Base-by-base conservation (phyloP, 30 jellyfish, hydroid and myxozoan genomes). In the Chrysaora quinquecirrha region DNA sequence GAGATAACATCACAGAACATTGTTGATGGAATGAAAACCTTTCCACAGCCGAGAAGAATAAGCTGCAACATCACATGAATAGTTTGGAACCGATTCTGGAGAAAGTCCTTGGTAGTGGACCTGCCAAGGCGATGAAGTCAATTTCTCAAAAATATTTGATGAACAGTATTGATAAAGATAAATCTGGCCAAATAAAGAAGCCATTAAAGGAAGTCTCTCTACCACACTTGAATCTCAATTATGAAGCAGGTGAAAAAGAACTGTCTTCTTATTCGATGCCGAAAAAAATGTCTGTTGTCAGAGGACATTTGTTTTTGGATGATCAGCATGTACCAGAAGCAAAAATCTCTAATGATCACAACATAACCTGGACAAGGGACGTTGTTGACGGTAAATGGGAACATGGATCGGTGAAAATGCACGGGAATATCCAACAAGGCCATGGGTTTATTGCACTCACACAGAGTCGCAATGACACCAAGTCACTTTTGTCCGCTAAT, bases 341-440 rank as follows among this genome's bases (percentile, higher is more conserved):
- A 20, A 28, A 80, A 2, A 38, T 80, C 2, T 16, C 63, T 19
- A 38, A 34, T 32, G 84, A 43, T 33, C 27, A 80, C 70, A 80
- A 49, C 4, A 46, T 80, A 31, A n/a, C 84, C 0, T 80, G 90
- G 90, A 58, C 90, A 52, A 67, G 90, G 34, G 38, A 28, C 4
- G 84, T 80, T 34, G 28, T 73, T 27, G 83, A 50, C 22, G 90
- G 84, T 0, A 80, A 80, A 80, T 80, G 84, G 84, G 90, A 80
- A 49, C 84, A 80, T 80, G 90, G 90, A 19, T 24, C 67, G 21
- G 88, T 77, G 27, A 78, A 78, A 48, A 23, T 78, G 30, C 80
- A 63, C 22, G 74, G 73, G 24, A 50, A 33, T 16, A 46, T 64
- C 2, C 52, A 3, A 0, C 82, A 64, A 38, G 89, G 89, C 22